Conservation (phyloP, 2,888 invertebrate genomes). For the Xestia c-nigrum region DNA sequence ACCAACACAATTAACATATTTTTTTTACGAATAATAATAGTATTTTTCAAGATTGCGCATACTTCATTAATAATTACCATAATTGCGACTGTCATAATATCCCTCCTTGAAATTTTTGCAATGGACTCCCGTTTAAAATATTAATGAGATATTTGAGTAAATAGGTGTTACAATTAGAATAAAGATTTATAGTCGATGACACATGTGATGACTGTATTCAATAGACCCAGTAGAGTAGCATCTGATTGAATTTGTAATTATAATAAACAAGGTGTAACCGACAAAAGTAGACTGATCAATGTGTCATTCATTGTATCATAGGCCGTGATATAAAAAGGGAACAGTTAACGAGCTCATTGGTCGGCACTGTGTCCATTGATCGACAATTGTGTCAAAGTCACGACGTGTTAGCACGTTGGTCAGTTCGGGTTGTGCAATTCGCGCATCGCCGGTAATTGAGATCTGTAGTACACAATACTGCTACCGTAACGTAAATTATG, state of each 20-base stretch:
- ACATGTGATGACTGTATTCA: conserved; percentile 47
- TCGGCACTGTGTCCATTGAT: conserved; percentile 80
- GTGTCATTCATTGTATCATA: conserved; percentile 64
- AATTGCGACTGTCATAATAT: conserved; percentile 29
- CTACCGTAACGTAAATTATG: conserved; percentile 55
- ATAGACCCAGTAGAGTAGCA: conserved; percentile 21
- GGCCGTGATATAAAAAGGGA: conserved; percentile 63
- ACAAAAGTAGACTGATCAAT: conserved; percentile 52
- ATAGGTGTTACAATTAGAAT: conserved; percentile 25
- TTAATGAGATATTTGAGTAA: background rate
- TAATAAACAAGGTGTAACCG: conserved; percentile 47
- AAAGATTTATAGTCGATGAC: conserved; percentile 37
- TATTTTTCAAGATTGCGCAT: conserved; percentile 31
- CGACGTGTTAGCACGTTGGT: conserved; percentile 84
- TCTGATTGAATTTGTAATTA: conserved; percentile 50
- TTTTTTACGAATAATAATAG: conserved; percentile 14
- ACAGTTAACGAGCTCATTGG: conserved; percentile 68
- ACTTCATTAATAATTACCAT: conserved; percentile 27
- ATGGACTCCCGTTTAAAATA: conserved; percentile 2
- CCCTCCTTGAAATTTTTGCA: conserved; percentile 10
- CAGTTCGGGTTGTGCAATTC: conserved; percentile 81
- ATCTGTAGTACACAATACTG: conserved; percentile 63
- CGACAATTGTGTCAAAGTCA: conserved; percentile 88
- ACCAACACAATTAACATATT: conserved; percentile 12
- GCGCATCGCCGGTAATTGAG: conserved; percentile 78